phyloP scores from a whole-genome alignment of 2,888 invertebrate genomes.

The Drymonia ruficornis region DNA sequence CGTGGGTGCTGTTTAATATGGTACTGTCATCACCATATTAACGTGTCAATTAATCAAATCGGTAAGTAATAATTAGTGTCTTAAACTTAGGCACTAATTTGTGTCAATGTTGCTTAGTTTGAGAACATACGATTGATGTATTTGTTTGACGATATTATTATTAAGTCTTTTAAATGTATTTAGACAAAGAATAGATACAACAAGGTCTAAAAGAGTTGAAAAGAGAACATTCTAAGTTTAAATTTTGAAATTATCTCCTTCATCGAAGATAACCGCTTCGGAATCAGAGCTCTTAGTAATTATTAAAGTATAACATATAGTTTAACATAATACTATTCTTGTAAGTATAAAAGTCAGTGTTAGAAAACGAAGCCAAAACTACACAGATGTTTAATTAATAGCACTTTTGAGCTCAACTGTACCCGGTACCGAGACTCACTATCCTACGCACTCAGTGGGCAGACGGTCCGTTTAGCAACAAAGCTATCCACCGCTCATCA shows the following conservation, averaged over 20 bases:
- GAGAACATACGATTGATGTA: background rate
- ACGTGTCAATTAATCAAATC: background rate
- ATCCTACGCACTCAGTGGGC: constrained; percentile 71
- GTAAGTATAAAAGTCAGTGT: too few species aligned
- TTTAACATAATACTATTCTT: too few species aligned
- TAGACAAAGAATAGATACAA: too few species aligned
- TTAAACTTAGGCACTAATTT: background rate
- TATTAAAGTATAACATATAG: too few species aligned
- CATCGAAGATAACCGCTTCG: too few species aligned
- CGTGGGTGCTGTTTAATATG: constrained; percentile 37
- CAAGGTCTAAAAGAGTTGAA: too few species aligned
- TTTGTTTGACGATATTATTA: too few species aligned
- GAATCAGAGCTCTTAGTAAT: too few species aligned
- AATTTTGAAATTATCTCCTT: too few species aligned
- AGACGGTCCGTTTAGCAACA: constrained; percentile 61
- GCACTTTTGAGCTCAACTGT: constrained; percentile 14
- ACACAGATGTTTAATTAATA: background rate
- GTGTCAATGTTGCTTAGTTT: background rate
- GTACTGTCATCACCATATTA: constrained; percentile 33
- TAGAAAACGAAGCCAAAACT: too few species aligned
- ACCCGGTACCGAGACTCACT: constrained; percentile 29
- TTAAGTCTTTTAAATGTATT: too few species aligned
- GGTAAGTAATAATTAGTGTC: background rate
- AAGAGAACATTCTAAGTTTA: too few species aligned
- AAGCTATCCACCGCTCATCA: constrained; percentile 53